Percentiles rank a stretch among this genome's conserved stretches.
Conservation (phyloP, 1,140 invertebrate genomes). For the Diploscapter pachys region DNA sequence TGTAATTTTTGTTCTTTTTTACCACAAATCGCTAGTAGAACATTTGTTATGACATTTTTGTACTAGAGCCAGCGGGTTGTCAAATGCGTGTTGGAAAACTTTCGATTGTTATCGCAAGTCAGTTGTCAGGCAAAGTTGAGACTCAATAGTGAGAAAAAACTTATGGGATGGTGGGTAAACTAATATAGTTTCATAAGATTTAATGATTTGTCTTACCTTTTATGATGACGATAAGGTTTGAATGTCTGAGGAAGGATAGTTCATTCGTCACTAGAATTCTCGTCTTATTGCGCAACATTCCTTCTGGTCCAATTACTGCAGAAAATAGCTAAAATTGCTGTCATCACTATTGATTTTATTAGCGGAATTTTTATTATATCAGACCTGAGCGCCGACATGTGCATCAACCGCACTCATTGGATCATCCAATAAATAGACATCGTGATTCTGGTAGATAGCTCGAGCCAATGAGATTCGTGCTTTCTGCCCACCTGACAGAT, state of each 20-base stretch:
- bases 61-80: too few relatives aligned
- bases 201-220: conserved; percentile 31
- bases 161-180: too few relatives aligned
- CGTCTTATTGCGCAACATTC: conserved; percentile 53
- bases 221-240: conserved; percentile 49
- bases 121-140: too few relatives aligned
- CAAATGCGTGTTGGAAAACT: too few relatives aligned
- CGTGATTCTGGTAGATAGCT: conserved; percentile 63
- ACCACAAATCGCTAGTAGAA: not conserved
- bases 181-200: too few relatives aligned
- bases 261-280: conserved; percentile 54
- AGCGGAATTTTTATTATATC: not conserved
- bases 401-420: conserved; percentile 70
- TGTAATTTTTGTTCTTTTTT: not conserved
- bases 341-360: too few relatives aligned
- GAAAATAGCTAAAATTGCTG: not conserved
- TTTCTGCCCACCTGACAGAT: conserved; percentile 74
- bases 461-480: conserved; percentile 74
- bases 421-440: conserved; percentile 74
- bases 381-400: conserved; percentile 69
- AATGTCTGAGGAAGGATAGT: conserved; percentile 42
- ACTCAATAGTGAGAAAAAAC: too few relatives aligned
- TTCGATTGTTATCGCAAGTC: too few relatives aligned
- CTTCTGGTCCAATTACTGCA: conserved; percentile 52
- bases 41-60: too few relatives aligned